Conservation (phyloP, 1,140 invertebrate species). For the Phymorhynchus buccinoides region DNA sequence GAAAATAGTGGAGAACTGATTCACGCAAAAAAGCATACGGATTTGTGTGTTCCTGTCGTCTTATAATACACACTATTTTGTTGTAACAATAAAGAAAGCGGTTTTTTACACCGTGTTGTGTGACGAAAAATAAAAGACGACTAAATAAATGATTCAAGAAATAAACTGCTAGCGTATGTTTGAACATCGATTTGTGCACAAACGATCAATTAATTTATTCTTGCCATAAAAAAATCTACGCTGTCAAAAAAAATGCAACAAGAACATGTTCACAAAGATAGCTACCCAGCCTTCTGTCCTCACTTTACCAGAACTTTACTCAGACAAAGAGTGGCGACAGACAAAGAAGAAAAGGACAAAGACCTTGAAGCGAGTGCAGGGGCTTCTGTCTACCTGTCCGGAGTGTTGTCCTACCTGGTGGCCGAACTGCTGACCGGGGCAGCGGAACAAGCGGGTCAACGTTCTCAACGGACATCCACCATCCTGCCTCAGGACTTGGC, state of each 20-base stretch:
- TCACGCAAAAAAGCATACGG: too few relatives aligned
- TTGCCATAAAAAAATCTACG: too few relatives aligned
- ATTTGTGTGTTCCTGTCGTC: too few relatives aligned
- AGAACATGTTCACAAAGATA: background rate
- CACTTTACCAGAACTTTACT: background rate
- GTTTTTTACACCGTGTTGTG: too few relatives aligned
- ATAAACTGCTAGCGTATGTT: too few relatives aligned
- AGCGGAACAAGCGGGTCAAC: background rate
- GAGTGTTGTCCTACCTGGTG: conserved; percentile 22
- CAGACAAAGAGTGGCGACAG: background rate
- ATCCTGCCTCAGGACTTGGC: background rate
- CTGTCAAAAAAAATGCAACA: background rate
- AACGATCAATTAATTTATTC: too few relatives aligned
- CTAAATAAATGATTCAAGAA: too few relatives aligned
- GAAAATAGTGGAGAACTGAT: too few relatives aligned
- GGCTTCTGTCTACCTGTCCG: conserved; percentile 20
- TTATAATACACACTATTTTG: too few relatives aligned
- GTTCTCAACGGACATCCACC: background rate
- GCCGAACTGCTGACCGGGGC: conserved; percentile 8
- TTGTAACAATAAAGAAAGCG: too few relatives aligned
- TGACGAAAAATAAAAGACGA: too few relatives aligned
- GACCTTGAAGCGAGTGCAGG: background rate
- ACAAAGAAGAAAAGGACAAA: background rate
- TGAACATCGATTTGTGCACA: too few relatives aligned
- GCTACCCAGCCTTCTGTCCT: background rate